Evolutionary conservation across 2,888 invertebrate genomes (phyloP).

Genomic region (Epinotia nisella): DNA sequence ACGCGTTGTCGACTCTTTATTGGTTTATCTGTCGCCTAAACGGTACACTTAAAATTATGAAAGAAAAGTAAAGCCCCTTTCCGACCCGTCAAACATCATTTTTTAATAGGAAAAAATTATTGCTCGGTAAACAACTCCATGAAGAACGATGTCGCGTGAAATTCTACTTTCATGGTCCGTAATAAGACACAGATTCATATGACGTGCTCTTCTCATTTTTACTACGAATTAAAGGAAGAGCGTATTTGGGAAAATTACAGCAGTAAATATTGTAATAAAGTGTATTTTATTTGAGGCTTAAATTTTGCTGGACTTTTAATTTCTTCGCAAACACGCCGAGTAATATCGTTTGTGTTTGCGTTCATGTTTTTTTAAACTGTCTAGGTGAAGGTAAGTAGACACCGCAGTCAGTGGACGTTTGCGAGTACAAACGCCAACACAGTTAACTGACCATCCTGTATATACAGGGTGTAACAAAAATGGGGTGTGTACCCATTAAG

Average conservation of each 20-base stretch:
- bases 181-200: conserved; percentile 18
- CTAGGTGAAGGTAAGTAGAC: no score
- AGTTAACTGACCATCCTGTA: no score
- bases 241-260: conserved; percentile 37
- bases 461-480: no score
- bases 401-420: no score
- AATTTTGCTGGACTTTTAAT: conserved; percentile 3
- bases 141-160: conserved; percentile 1
- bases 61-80: conserved; percentile 16
- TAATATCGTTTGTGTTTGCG: no score
- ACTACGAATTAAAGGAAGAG: conserved; percentile 36
- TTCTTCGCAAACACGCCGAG: background rate
- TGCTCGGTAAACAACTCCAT: conserved; percentile 22
- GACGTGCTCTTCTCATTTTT: conserved; percentile 24
- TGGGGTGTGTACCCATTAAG: no score
- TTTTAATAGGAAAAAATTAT: conserved; percentile 21
- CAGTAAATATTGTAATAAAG: conserved; percentile 36
- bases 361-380: background rate
- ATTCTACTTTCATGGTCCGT: conserved; percentile 7
- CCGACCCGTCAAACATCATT: conserved; percentile 28
- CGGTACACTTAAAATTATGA: conserved; percentile 11
- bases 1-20: no score
- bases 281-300: conserved; percentile 8
- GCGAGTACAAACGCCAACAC: no score
- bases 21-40: no score